Evolutionary conservation across 2,113 vertebrate genomes (phyloP).

Genomic region (Oncorhynchus kisutch): DNA sequence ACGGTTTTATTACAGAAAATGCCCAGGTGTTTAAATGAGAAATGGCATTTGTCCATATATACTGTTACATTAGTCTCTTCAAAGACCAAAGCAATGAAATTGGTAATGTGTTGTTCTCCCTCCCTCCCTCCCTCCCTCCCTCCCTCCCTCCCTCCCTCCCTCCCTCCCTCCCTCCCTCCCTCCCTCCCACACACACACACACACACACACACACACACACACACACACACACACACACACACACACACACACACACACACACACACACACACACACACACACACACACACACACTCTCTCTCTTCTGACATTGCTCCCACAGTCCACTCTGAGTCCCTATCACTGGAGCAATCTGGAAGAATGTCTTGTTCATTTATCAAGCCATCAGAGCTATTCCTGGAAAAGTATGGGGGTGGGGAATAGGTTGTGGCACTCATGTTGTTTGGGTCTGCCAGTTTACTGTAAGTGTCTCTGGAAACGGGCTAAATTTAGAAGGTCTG

Average conservation of each 20-base stretch:
- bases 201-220: conserved; percentile 4
- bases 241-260: too few relatives aligned
- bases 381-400: conserved; percentile 61
- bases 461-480: conserved; percentile 48
- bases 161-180: not conserved
- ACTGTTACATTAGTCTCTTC: not conserved
- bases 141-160: too few relatives aligned
- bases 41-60: not conserved
- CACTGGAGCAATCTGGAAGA: conserved; percentile 46
- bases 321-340: conserved; percentile 17
- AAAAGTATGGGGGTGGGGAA: conserved; percentile 29
- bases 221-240: not conserved
- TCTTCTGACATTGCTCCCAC: too few relatives aligned
- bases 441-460: conserved; percentile 49
- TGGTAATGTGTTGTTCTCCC: not conserved
- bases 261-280: too few relatives aligned
- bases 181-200: not conserved
- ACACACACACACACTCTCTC: too few relatives aligned
- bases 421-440: conserved; percentile 37
- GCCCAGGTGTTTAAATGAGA: not conserved
- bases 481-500: conserved; percentile 62
- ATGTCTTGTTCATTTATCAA: conserved; percentile 44
- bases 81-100: not conserved
- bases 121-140: too few relatives aligned
- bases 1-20: not conserved